Base-by-base conservation (phyloP, 64 coral and sea anemone species). In the Orbicella faveolata region DNA sequence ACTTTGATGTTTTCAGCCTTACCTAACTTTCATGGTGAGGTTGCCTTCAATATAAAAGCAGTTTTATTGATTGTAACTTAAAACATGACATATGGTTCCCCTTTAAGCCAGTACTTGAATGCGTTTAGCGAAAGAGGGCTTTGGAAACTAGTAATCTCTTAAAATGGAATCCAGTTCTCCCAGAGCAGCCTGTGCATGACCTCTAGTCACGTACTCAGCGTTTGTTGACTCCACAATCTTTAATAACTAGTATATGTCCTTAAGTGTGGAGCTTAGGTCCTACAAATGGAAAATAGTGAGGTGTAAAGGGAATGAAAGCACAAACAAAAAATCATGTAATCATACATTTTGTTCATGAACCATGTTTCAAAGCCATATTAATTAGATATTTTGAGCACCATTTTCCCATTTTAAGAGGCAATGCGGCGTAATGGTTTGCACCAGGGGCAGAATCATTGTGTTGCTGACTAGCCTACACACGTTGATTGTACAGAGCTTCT, bases 61-160 rank as follows among this genome's bases (percentile, higher is more conserved):
- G 10, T 72, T n/a, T n/a, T n/a, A n/a, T n/a, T n/a, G n/a, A n/a
- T 20, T 52, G 36, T 25, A 18, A 14, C 48, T 41, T 73, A 4
- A 51, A 39, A 39, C 1, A 39, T 39, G 4, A 39, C 37, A 39
- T 39, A 1, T 4, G 4, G 37, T 39, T 39, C 34, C 21, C 20
- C 30, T 20, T 93, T 36, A 99, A n/a, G 90, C 94, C 65, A 99
- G 79, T 4, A 99, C 89, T 35, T 93, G 83, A 84, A 99, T 93
- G 44, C 41, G 90, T 76, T 99, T 99, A 4, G 78, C 90, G 64
- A 95, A 84, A 34, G 82, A 84, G 23, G 89, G 90, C 21, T 84
- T 84, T 13, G 94, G 97, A 74, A 99, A 99, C 6, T 95, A 79
- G 61, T 93, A 93, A 26, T 91, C 79, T 84, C 89, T 99, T 92